Evolutionary conservation across 2,888 invertebrate species (phyloP).

Genomic region (Mimas tiliae): DNA sequence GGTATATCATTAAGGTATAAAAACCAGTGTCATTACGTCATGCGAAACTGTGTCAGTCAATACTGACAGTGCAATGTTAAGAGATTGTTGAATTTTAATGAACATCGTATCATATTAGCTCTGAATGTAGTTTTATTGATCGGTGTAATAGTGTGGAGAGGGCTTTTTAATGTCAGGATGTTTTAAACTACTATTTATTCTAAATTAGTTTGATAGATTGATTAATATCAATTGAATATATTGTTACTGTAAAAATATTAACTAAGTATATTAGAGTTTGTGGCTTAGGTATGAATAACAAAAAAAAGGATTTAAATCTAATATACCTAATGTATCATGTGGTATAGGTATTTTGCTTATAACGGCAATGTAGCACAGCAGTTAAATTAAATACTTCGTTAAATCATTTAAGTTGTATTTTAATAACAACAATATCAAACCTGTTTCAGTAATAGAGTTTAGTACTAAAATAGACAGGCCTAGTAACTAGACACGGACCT

Average conservation of each 20-base stretch:
- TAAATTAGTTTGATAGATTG: background rate
- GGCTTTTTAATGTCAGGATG: background rate
- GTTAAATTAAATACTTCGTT: too few relatives aligned
- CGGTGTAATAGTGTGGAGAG: background rate
- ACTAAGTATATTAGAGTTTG: background rate
- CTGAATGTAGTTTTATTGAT: slow-evolving; percentile 18
- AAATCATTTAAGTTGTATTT: too few relatives aligned
- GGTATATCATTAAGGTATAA: background rate
- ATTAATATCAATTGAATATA: too few relatives aligned
- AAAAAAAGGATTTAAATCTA: too few relatives aligned
- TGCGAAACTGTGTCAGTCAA: slow-evolving; percentile 16
- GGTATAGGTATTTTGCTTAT: too few relatives aligned
- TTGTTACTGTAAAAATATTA: background rate
- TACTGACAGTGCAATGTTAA: slow-evolving; percentile 12
- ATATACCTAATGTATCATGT: too few relatives aligned
- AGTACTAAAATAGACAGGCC: too few relatives aligned
- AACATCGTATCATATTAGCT: background rate
- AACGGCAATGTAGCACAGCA: too few relatives aligned
- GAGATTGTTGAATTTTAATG: slow-evolving; percentile 18
- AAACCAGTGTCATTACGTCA: background rate
- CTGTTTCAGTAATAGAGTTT: too few relatives aligned
- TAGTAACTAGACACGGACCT: too few relatives aligned
- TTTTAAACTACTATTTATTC: background rate
- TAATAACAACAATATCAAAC: too few relatives aligned
- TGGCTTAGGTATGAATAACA: too few relatives aligned